Percentiles rank a stretch among this genome's conserved stretches.
Conservation (phyloP, 2,797 vertebrate genomes). For the Eulemur mongoz region DNA sequence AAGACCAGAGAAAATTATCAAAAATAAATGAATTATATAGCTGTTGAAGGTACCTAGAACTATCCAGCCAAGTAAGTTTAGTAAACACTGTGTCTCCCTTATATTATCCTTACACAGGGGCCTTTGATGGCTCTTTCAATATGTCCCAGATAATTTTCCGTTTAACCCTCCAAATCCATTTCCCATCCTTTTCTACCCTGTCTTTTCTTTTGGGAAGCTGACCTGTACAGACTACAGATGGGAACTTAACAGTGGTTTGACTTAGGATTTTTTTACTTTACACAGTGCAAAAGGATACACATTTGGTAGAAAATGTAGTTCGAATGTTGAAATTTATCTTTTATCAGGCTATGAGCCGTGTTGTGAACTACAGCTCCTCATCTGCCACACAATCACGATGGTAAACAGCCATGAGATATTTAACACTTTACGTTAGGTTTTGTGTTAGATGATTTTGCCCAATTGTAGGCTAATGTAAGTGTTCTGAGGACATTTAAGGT, state of each 20-base stretch:
- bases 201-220: background rate
- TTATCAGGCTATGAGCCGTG: accelerated
- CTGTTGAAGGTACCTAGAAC: background rate
- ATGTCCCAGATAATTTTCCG: background rate
- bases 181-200: background rate
- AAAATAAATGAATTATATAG: background rate
- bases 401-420: background rate
- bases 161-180: background rate
- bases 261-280: background rate
- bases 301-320: background rate
- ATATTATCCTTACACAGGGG: background rate
- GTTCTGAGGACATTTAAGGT: background rate
- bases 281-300: background rate
- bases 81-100: background rate
- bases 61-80: background rate
- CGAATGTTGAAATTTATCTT: background rate
- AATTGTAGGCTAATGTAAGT: background rate
- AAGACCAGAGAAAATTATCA: background rate
- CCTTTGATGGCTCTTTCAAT: background rate
- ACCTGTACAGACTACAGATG: background rate
- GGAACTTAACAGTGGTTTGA: background rate
- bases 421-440: background rate
- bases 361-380: background rate
- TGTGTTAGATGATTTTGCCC: background rate
- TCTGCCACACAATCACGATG: accelerated